Percentiles rank a stretch among this genome's conserved stretches.
phyloP scores from a whole-genome alignment of 2,888 invertebrate genomes.

The Argyra leucocephala region DNA sequence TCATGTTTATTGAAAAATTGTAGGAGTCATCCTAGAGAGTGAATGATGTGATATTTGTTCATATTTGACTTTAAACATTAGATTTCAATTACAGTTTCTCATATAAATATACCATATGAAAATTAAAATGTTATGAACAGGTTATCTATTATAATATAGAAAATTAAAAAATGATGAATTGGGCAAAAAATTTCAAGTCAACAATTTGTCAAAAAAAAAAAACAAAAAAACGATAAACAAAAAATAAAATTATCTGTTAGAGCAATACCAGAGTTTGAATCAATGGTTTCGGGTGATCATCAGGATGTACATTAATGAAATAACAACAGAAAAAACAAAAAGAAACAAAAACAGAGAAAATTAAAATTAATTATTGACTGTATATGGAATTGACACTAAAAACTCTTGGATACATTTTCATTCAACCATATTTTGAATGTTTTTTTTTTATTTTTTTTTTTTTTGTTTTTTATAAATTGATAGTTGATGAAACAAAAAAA shows the following conservation, averaged over 20 bases:
- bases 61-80: not conserved
- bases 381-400: conserved; percentile 1
- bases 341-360: not conserved
- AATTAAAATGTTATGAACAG: too few species aligned
- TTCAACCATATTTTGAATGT: too few species aligned
- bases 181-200: not conserved
- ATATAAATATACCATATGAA: too few species aligned
- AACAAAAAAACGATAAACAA: too few species aligned
- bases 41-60: not conserved
- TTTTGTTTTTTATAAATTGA: too few species aligned
- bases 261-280: too few species aligned
- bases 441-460: too few species aligned
- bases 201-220: not conserved
- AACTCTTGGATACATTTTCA: not conserved
- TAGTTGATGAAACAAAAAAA: too few species aligned
- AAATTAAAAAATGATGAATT: not conserved
- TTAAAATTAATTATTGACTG: conserved; percentile 3
- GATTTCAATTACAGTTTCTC: not conserved
- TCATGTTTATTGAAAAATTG: not conserved
- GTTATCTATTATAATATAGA: too few species aligned
- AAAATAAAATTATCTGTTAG: too few species aligned
- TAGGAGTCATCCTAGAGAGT: not conserved
- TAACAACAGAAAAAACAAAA: too few species aligned
- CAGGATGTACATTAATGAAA: not conserved
- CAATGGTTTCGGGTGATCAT: not conserved